A percentile compares a stretch with the other conserved stretches of the same genome.
Conservation (phyloP, 2,113 vertebrate species). For the Cricetomys ansorgei region DNA sequence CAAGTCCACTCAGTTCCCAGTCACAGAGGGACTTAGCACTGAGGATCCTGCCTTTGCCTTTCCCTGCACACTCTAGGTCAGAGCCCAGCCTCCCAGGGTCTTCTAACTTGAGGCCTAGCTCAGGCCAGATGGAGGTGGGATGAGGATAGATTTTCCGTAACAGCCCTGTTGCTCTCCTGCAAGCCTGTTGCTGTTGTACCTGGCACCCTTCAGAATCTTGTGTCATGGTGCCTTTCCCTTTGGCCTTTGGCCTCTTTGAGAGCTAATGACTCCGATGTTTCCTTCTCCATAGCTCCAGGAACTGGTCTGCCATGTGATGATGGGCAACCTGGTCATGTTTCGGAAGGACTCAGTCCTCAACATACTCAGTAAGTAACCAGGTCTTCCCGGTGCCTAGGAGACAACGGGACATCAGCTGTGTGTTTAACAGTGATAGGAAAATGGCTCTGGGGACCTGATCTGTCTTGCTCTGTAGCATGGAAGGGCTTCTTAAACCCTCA, state of each 20-base stretch:
- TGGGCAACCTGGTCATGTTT: slow-evolving; percentile 98
- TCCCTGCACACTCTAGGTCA: not conserved
- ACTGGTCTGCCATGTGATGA: slow-evolving; percentile 98
- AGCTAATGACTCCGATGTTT: not conserved
- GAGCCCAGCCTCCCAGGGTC: not conserved
- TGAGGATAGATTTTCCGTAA: not conserved
- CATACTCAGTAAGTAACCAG: slow-evolving; percentile 93
- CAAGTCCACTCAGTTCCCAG: not conserved
- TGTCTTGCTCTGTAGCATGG: not conserved
- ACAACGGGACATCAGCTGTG: rapidly evolving
- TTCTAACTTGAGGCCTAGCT: not conserved
- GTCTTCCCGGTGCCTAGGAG: rapidly evolving
- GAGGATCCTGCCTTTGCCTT: not conserved
- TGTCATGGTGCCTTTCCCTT: not conserved
- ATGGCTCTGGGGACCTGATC: not conserved
- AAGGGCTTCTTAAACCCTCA: not conserved
- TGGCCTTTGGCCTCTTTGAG: not conserved
- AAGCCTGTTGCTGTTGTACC: not conserved
- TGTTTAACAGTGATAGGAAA: not conserved
- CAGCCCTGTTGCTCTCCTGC: not conserved
- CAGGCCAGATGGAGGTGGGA: not conserved
- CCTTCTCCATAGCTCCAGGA: slow-evolving; percentile 93
- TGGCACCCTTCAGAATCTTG: not conserved
- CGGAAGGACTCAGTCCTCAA: slow-evolving; percentile 98
- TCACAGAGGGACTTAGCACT: not conserved